Evolutionary conservation across 2,797 vertebrate genomes (phyloP).

Genomic region (Limnodromus scolopaceus): DNA sequence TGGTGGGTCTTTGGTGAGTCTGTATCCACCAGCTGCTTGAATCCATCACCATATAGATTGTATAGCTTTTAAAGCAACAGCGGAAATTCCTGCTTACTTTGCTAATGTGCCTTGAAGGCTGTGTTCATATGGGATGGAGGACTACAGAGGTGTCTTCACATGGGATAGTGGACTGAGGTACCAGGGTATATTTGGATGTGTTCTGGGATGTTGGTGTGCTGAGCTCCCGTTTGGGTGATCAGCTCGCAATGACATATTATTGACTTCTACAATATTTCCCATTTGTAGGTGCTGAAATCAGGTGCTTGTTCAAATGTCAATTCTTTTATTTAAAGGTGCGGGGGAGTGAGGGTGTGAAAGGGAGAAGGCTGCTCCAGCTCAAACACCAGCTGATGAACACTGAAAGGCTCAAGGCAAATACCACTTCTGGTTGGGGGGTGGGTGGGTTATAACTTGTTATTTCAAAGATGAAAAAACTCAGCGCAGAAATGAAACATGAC

Average conservation of each 20-base stretch:
- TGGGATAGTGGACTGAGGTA: neutral
- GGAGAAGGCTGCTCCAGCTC: neutral
- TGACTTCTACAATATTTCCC: neutral
- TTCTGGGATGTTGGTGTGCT: neutral
- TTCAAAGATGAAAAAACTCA: neutral
- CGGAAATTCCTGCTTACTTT: neutral
- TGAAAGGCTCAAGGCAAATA: slow-evolving; percentile 15
- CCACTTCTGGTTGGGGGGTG: neutral
- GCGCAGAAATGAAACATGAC: neutral
- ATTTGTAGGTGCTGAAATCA: neutral
- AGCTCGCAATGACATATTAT: fast-evolving
- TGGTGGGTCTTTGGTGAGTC: neutral
- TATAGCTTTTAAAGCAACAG: neutral
- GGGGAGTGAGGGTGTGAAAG: neutral
- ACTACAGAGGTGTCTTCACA: neutral
- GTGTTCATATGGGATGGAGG: neutral
- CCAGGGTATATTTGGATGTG: fast-evolving
- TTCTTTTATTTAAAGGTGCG: neutral
- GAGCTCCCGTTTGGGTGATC: neutral
- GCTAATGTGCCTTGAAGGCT: neutral
- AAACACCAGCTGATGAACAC: neutral
- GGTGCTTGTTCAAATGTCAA: neutral
- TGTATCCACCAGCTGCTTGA: neutral
- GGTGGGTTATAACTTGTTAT: neutral
- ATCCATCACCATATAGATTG: neutral